These are phyloP conservation scores for Rapana venosa DNA, from an alignment of 2,888 invertebrate species.

Conservation along the genomic window DNA sequence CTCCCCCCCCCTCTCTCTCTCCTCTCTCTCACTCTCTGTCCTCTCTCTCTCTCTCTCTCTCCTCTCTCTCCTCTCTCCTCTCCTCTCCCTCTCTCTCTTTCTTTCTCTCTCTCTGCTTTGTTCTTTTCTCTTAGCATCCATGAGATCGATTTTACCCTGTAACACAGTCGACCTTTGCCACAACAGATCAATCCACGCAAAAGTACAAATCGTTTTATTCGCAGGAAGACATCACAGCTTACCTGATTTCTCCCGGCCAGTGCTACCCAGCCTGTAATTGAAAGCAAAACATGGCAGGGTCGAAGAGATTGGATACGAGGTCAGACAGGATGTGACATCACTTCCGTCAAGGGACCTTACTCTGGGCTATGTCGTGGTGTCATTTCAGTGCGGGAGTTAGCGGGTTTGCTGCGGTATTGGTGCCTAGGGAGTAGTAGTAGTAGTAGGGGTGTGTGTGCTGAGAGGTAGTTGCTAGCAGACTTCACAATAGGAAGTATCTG, in stretches of 20 bases:
- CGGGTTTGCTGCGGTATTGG: no score
- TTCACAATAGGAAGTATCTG: no score
- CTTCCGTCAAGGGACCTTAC: not conserved
- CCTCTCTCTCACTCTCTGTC: not conserved
- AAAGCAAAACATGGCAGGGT: not conserved
- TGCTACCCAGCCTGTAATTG: not conserved
- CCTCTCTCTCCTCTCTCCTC: not conserved
- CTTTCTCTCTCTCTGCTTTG: no score
- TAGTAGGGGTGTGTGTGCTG: no score
- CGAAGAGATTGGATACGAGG: slow-evolving; percentile 25
- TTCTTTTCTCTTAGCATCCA: no score
- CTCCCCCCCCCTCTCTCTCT: no score
- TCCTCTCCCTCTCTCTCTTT: not conserved
- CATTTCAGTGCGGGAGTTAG: no score
- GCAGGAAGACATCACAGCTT: not conserved
- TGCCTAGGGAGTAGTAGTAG: no score
- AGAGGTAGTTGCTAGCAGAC: no score
- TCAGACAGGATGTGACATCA: slow-evolving; percentile 32
- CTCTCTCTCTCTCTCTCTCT: not conserved
- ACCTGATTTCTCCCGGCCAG: not conserved
- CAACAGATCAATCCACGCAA: no score
- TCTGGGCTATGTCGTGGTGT: not conserved
- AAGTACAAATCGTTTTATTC: not conserved
- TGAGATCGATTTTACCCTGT: no score
- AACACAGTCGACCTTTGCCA: no score